phyloP scores from a whole-genome alignment of 2,113 vertebrate species.

The Pedetes capensis region DNA sequence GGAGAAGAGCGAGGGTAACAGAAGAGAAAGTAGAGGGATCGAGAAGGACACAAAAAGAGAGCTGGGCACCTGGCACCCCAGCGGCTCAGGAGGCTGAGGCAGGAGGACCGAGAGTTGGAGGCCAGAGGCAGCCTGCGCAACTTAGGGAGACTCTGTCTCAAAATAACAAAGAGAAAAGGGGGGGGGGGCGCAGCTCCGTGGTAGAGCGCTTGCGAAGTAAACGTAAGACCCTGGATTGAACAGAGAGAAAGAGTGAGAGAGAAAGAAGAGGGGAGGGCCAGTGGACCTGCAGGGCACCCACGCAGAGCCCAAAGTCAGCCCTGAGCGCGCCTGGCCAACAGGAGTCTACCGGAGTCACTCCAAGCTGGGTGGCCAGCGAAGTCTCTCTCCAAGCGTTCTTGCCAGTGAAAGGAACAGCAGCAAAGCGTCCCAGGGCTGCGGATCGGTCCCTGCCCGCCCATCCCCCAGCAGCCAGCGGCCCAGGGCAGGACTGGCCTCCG shows the following conservation, averaged over 20 bases:
- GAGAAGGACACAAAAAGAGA: neutral
- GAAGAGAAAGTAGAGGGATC: neutral
- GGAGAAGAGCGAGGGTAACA: neutral
- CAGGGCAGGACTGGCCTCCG: neutral
- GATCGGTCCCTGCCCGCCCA: neutral
- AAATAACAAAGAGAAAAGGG: too few species aligned
- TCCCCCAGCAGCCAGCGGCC: neutral
- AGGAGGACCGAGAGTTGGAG: too few species aligned
- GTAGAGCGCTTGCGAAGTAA: too few species aligned
- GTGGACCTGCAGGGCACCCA: neutral
- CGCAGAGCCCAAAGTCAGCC: neutral
- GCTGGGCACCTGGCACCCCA: too few species aligned
- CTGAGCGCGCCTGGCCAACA: conserved; percentile 52
- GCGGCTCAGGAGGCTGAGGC: too few species aligned
- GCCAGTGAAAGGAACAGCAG: neutral
- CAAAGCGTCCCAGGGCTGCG: neutral
- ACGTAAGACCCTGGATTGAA: too few species aligned
- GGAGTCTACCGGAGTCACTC: neutral
- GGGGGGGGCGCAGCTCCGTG: too few species aligned
- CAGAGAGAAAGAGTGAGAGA: neutral
- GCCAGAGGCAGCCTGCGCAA: too few species aligned
- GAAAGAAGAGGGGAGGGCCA: neutral
- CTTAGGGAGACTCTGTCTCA: too few species aligned
- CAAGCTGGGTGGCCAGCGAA: neutral
- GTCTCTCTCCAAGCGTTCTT: neutral